These are phyloP conservation scores for Pterocles burchelli DNA, from an alignment of 2,113 vertebrate species.

Conservation along the genomic window DNA sequence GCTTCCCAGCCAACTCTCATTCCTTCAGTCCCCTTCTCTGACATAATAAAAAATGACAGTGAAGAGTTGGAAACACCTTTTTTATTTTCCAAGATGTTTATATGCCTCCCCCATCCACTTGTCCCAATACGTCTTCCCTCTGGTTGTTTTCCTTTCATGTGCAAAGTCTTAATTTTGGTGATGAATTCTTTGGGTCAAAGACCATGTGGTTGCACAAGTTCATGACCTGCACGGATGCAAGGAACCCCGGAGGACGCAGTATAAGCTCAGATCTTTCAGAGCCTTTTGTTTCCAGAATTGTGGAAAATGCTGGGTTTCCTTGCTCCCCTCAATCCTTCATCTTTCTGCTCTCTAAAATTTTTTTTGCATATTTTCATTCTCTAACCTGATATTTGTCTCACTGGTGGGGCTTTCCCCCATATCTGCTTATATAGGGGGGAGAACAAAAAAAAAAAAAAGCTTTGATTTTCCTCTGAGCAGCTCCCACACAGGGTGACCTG, in stretches of 20 bases:
- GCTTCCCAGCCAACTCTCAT: neutral
- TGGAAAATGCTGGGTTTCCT: neutral
- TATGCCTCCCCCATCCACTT: neutral
- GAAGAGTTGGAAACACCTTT: neutral
- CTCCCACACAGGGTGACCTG: neutral
- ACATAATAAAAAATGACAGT: neutral
- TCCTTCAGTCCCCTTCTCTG: neutral
- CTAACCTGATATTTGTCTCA: neutral
- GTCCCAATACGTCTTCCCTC: neutral
- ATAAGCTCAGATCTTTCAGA: neutral
- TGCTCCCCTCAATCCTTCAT: neutral
- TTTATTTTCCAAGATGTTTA: neutral
- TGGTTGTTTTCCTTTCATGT: neutral
- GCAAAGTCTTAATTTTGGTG: neutral
- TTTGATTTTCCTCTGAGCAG: neutral
- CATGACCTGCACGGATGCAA: too few relatives aligned
- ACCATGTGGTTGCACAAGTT: accelerated
- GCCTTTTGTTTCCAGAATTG: accelerated
- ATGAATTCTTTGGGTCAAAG: neutral
- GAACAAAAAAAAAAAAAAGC: neutral
- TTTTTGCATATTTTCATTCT: neutral
- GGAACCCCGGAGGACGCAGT: neutral
- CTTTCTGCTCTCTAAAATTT: neutral
- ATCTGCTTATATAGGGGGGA: neutral
- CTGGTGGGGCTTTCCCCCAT: neutral